Evolutionary conservation across 1,140 invertebrate genomes (phyloP), one percentile per base, ranked within the genome.

Genomic region (Hermetia illucens): DNA sequence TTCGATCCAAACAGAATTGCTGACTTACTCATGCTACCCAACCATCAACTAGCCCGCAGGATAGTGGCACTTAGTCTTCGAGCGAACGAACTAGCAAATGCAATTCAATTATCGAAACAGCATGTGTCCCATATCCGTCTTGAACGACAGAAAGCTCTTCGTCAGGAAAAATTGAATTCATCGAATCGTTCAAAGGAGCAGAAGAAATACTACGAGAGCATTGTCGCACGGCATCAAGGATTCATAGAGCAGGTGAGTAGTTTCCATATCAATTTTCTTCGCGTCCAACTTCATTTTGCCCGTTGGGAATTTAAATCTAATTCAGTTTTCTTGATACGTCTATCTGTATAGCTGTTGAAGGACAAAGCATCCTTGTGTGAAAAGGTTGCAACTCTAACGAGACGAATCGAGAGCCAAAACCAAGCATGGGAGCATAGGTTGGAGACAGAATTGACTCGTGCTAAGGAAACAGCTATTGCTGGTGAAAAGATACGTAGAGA

Each of bases 311-410:
- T n/a, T n/a, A n/a, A n/a, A n/a, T n/a, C n/a, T n/a, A n/a, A n/a
- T n/a, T n/a, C n/a, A n/a, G n/a, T n/a, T n/a, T n/a, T n/a, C n/a
- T n/a, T n/a, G n/a, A n/a, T n/a, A n/a, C n/a, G n/a, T n/a, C 27
- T 36, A 36, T 22, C 35, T 5, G 39, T 48, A 2, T 38, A 68
- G 54, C 46, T 80, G 24, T 68, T 80, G 2, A 61, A 65, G 8
- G 79, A 82, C 43, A 82, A 82, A 47, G 73, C 69, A 21, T 55
- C 65, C 0, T 52, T 80, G 12, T 75, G 69, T 37, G 72, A 77
- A 35, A 77, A 77, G 53, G 77, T 75, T 35, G 71, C 77, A 29
- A 61, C 63, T 2, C 50, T 79, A 61, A 45, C 64, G 57, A 24
- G 71, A 56, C 52, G 57, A 13, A 35, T 60, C 30, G 43, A 68